Evolutionary conservation across 2,797 vertebrate genomes (phyloP).

Genomic region (Apodemus agrarius): DNA sequence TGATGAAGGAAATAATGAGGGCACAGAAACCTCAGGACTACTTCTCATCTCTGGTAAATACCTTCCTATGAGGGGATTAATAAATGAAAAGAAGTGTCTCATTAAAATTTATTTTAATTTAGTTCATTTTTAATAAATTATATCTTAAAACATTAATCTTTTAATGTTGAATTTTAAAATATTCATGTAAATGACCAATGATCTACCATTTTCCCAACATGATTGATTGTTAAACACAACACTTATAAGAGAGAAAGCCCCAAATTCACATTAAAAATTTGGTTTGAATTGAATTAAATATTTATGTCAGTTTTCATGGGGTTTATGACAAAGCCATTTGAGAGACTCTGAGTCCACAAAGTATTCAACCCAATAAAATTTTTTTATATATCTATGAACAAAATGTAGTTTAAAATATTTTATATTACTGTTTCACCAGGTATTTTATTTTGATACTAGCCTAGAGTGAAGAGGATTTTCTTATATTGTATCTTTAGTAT

Average conservation of each 20-base stretch:
- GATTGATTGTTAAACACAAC: neutral
- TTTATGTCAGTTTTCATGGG: slow-evolving; percentile 10
- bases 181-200: neutral
- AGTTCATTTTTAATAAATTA: slow-evolving; percentile 24
- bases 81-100: neutral
- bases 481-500: slow-evolving; percentile 14
- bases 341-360: neutral
- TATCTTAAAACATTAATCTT: slow-evolving; percentile 24
- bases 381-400: neutral
- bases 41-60: slow-evolving; percentile 40
- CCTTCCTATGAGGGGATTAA: neutral
- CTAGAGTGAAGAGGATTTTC: slow-evolving; percentile 7
- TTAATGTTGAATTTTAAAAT: slow-evolving; percentile 38
- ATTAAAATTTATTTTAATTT: slow-evolving; percentile 26
- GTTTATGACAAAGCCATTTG: neutral
- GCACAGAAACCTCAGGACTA: neutral
- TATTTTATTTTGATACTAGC: neutral
- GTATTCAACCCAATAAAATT: neutral
- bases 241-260: neutral
- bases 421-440: neutral
- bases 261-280: slow-evolving; percentile 2
- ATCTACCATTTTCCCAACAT: neutral
- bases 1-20: slow-evolving; percentile 64
- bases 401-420: neutral
- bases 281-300: slow-evolving; percentile 26